Percentiles rank a stretch among this genome's conserved stretches.
phyloP scores from a whole-genome alignment of 2,888 invertebrate species.

The Helicoverpa assulta region DNA sequence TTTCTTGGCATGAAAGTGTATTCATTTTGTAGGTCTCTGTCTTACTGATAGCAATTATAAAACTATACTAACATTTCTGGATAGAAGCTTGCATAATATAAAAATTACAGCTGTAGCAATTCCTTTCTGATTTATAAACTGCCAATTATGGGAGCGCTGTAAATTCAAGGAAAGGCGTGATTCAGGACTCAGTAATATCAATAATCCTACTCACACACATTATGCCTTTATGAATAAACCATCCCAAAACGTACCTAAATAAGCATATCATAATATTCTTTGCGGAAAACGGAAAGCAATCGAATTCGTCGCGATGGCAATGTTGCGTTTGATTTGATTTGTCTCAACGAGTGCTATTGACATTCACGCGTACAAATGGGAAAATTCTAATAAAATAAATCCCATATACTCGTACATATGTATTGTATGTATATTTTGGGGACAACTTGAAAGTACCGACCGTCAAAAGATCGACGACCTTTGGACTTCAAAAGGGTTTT shows the following conservation, averaged over 20 bases:
- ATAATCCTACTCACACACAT: too few relatives aligned
- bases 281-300: slow-evolving; percentile 17
- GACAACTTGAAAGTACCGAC: not conserved
- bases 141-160: too few relatives aligned
- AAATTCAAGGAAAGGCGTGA: too few relatives aligned
- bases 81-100: too few relatives aligned
- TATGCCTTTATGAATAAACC: slow-evolving; percentile 5
- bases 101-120: too few relatives aligned
- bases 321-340: slow-evolving; percentile 50
- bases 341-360: slow-evolving; percentile 42
- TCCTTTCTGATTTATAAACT: too few relatives aligned
- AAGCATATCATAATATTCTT: slow-evolving; percentile 8
- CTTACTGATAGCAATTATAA: too few relatives aligned
- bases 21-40: too few relatives aligned
- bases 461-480: slow-evolving; percentile 20
- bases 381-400: slow-evolving; percentile 41
- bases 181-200: too few relatives aligned
- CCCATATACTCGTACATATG: not conserved
- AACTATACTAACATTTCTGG: too few relatives aligned
- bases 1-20: too few relatives aligned
- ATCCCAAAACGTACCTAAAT: slow-evolving; percentile 1
- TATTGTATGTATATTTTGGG: slow-evolving; percentile 8
- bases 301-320: slow-evolving; percentile 29
- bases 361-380: slow-evolving; percentile 31
- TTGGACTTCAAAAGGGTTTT: slow-evolving; percentile 1